Conservation (phyloP, 2,888 invertebrate species). For the Deilephila porcellus region DNA sequence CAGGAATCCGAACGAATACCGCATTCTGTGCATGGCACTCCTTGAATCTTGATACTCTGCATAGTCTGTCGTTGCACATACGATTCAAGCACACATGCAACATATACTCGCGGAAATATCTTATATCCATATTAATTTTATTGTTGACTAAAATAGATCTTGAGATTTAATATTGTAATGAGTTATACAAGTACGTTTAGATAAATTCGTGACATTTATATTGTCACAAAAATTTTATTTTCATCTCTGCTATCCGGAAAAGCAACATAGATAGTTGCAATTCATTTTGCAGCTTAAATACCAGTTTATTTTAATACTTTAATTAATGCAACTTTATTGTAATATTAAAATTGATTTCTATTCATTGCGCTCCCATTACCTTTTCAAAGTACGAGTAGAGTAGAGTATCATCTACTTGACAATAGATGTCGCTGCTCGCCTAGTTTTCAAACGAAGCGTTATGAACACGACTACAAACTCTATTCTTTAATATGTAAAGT, state of each 20-base stretch:
- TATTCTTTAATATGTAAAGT: neutral
- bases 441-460: neutral
- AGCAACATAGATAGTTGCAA: too few relatives aligned
- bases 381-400: neutral
- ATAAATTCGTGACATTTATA: too few relatives aligned
- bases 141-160: too few relatives aligned
- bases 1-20: neutral
- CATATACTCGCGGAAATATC: neutral
- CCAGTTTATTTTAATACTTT: too few relatives aligned
- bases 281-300: too few relatives aligned
- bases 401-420: constrained; percentile 57
- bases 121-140: too few relatives aligned
- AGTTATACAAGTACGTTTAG: too few relatives aligned
- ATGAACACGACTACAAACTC: neutral
- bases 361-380: neutral
- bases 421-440: constrained; percentile 69
- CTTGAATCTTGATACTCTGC: neutral
- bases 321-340: neutral
- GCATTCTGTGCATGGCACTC: neutral
- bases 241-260: too few relatives aligned
- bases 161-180: too few relatives aligned
- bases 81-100: neutral
- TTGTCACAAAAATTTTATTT: too few relatives aligned
- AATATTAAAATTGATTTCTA: neutral
- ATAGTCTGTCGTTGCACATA: neutral